Percentiles rank a stretch among this genome's conserved stretches.
Conservation (phyloP, 2,113 vertebrate genomes). For the Nicator chloris region DNA sequence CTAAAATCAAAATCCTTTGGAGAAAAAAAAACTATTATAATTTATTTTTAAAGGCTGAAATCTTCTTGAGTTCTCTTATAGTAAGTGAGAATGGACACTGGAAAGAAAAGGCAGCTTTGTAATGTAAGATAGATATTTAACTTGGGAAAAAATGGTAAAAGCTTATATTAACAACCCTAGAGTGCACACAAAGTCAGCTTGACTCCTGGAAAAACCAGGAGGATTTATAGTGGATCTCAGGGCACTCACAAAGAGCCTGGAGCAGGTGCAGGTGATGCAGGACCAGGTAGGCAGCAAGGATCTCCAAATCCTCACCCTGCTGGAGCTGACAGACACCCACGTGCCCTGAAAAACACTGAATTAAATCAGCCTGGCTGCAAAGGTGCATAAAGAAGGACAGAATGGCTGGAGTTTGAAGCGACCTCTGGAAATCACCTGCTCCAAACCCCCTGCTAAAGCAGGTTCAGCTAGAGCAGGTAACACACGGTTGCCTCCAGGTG, state of each 20-base stretch:
- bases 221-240: neutral
- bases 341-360: neutral
- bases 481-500: neutral
- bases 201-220: neutral
- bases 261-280: neutral
- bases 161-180: neutral
- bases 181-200: neutral
- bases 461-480: neutral
- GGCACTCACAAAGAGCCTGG: neutral
- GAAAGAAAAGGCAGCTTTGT: neutral
- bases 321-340: neutral
- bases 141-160: neutral
- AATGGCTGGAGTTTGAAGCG: neutral
- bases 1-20: neutral
- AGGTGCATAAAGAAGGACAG: neutral
- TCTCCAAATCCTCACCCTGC: rapidly evolving
- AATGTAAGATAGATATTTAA: neutral
- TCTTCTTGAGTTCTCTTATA: neutral
- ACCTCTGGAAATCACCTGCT: neutral
- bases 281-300: neutral
- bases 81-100: neutral
- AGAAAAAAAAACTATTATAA: neutral
- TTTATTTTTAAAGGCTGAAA: neutral
- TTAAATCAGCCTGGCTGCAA: neutral
- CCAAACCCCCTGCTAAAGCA: neutral